Percentiles rank a stretch among this genome's conserved stretches.
These are phyloP conservation scores for Parotocinclus haroldoi DNA, from an alignment of 2,797 vertebrate species.

Conservation along the genomic window DNA sequence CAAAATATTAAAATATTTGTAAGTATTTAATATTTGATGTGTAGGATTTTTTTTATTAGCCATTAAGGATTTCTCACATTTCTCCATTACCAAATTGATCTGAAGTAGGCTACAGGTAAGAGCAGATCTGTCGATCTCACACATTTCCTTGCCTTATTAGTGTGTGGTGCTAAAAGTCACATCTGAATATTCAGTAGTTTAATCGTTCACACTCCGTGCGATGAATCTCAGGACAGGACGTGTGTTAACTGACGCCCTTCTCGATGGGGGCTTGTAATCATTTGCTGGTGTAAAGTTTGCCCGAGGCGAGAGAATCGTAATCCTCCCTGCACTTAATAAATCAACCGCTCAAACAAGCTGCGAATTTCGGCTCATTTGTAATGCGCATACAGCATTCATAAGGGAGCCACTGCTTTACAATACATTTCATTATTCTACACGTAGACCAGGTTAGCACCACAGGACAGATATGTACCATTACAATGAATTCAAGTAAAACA, in stretches of 20 bases:
- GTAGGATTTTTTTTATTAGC: too few relatives aligned
- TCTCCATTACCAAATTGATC: too few relatives aligned
- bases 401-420: neutral
- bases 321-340: slow-evolving; percentile 15
- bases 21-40: too few relatives aligned
- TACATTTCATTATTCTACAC: neutral
- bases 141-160: slow-evolving; percentile 32
- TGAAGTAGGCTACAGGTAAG: too few relatives aligned
- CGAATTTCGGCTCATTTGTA: neutral
- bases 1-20: too few relatives aligned
- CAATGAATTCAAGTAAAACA: too few relatives aligned
- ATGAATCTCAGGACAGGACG: slow-evolving; percentile 13
- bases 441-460: neutral
- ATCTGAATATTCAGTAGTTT: slow-evolving; percentile 46
- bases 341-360: neutral
- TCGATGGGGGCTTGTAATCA: slow-evolving; percentile 58
- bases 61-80: too few relatives aligned
- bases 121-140: neutral
- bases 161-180: slow-evolving; percentile 58
- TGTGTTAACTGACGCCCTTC: slow-evolving; percentile 54
- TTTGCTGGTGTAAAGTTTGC: slow-evolving; percentile 66
- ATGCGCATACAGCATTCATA: neutral
- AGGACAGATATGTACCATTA: too few relatives aligned
- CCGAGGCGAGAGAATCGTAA: slow-evolving; percentile 17
- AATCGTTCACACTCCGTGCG: slow-evolving; percentile 39